Conservation (phyloP, 64 coral and sea anemone genomes). For the Actinia equina region DNA sequence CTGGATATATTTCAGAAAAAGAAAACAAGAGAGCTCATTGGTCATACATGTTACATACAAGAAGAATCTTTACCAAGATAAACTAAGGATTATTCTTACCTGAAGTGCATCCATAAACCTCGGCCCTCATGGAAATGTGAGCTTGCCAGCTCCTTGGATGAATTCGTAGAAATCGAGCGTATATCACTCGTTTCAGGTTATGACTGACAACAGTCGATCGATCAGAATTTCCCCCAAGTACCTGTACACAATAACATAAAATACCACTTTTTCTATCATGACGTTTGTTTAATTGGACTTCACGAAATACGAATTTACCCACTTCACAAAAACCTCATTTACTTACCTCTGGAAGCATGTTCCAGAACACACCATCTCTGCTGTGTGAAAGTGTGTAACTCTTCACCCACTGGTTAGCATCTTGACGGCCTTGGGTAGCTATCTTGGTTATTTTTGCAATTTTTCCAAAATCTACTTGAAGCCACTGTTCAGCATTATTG, state of each 20-base stretch:
- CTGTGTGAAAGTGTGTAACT: not conserved
- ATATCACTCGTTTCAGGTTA: not conserved
- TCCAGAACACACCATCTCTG: too few species aligned
- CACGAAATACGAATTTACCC: not conserved
- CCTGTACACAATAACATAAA: not conserved
- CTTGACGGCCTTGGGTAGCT: slow-evolving; percentile 15
- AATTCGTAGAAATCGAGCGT: slow-evolving; percentile 24
- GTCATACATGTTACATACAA: too few species aligned
- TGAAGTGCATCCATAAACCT: slow-evolving; percentile 35
- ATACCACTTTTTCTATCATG: too few species aligned
- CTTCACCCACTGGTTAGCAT: slow-evolving; percentile 9
- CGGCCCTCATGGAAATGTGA: slow-evolving; percentile 24
- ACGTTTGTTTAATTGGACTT: too few species aligned
- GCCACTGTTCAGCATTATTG: slow-evolving; percentile 10
- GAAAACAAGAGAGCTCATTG: slow-evolving; percentile 3
- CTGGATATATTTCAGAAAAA: too few species aligned
- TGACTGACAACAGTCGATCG: slow-evolving; percentile 3
- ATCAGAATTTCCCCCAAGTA: slow-evolving; percentile 24
- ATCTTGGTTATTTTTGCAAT: not conserved
- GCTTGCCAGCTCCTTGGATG: slow-evolving; percentile 13
- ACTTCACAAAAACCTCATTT: not conserved
- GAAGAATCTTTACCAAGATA: too few species aligned
- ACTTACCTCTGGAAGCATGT: not conserved
- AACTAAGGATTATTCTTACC: not conserved
- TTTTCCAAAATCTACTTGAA: not conserved